Evolutionary conservation across 2,888 invertebrate genomes (phyloP).

Genomic region (Pammene fasciana): DNA sequence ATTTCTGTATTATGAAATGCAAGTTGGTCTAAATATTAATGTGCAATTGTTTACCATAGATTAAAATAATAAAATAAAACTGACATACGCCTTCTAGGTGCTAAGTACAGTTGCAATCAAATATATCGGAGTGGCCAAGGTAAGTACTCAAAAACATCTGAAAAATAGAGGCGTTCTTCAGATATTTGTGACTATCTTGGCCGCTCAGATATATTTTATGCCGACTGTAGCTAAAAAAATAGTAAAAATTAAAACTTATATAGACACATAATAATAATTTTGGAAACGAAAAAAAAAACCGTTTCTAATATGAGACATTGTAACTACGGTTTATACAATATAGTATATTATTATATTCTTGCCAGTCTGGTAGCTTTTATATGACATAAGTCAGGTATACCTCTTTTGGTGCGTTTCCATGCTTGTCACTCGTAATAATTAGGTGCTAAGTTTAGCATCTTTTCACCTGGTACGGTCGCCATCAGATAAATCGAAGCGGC

Average conservation of each 20-base stretch:
- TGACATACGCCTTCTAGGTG: constrained; percentile 11
- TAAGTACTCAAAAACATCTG: no score
- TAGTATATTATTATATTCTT: background rate
- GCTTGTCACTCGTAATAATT: no score
- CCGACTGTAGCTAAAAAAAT: constrained; percentile 16
- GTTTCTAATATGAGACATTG: background rate
- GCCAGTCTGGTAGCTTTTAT: constrained; percentile 20
- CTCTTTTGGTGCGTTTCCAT: background rate
- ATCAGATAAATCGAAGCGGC: no score
- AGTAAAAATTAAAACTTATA: background rate
- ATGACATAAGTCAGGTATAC: background rate
- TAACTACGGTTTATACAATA: background rate
- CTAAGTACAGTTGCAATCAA: no score
- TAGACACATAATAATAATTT: background rate
- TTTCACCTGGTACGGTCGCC: background rate
- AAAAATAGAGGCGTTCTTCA: no score
- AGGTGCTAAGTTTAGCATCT: background rate
- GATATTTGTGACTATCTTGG: no score
- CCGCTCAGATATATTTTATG: no score
- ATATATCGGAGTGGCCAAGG: no score
- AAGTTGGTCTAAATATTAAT: background rate
- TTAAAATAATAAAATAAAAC: background rate
- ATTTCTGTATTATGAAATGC: background rate
- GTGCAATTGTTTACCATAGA: background rate
- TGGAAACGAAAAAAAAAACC: no score